These are phyloP conservation scores for Pygoscelis adeliae DNA, from an alignment of 2,113 vertebrate species.

Conservation along the genomic window DNA sequence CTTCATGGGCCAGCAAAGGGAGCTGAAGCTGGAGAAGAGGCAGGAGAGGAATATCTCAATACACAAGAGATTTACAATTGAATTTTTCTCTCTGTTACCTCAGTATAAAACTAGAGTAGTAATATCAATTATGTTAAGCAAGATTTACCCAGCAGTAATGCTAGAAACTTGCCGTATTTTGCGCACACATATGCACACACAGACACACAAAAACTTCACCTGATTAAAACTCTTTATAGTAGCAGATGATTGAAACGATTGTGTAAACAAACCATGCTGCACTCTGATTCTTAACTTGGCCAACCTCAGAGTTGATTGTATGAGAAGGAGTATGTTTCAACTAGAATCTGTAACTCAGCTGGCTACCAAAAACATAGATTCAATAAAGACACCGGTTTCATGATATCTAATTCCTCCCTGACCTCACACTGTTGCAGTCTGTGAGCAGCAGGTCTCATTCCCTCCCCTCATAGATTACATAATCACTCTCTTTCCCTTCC, in stretches of 20 bases:
- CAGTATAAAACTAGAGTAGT: not conserved
- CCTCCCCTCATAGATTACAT: not conserved
- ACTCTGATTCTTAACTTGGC: not conserved
- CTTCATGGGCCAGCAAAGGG: not conserved
- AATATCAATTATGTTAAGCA: not conserved
- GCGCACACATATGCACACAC: accelerated
- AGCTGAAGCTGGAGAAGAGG: not conserved
- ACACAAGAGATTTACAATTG: not conserved
- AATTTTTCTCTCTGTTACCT: not conserved
- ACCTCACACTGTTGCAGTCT: not conserved
- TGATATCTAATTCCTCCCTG: not conserved
- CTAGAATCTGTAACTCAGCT: not conserved
- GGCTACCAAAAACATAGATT: not conserved
- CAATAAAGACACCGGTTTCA: not conserved
- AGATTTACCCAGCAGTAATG: not conserved
- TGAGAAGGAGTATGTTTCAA: not conserved
- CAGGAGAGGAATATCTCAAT: not conserved
- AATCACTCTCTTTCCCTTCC: not conserved
- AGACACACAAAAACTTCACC: not conserved
- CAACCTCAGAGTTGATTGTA: not conserved
- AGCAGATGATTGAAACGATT: not conserved
- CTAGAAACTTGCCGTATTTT: not conserved
- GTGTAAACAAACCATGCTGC: not conserved
- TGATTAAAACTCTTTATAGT: accelerated
- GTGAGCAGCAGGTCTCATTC: not conserved